Conservation (phyloP, 2,113 vertebrate genomes). For the Anguilla japonica region DNA sequence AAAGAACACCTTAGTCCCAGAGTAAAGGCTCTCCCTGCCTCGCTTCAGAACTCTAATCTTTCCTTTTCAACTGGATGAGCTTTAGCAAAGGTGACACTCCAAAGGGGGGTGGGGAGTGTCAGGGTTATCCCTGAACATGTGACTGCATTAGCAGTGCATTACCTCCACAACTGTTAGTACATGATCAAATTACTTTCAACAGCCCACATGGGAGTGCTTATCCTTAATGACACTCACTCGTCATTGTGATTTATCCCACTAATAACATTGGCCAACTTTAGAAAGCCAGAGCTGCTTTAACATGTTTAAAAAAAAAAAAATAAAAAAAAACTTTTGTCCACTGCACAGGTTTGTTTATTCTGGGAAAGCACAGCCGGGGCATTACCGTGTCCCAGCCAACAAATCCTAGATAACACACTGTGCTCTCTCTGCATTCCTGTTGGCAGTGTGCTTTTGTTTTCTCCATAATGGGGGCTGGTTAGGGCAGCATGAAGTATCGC, state of each 20-base stretch:
- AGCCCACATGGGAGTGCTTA: not conserved
- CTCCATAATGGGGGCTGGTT: not conserved
- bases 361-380: not conserved
- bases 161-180: not conserved
- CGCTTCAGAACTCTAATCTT: not conserved
- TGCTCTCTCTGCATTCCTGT: not conserved
- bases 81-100: not conserved
- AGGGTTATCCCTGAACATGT: not conserved
- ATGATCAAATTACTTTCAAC: not conserved
- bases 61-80: not conserved
- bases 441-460: not conserved
- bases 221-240: not conserved
- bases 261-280: not conserved
- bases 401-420: not conserved
- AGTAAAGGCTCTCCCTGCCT: not conserved
- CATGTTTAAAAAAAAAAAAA: not conserved
- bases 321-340: not conserved
- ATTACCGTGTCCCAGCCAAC: not conserved
- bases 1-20: not conserved
- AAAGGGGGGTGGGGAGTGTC: not conserved
- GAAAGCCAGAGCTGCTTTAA: not conserved
- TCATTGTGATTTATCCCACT: not conserved
- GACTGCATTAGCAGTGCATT: not conserved
- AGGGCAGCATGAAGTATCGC: not conserved
- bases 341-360: not conserved